Conservation (phyloP, 2,797 vertebrate genomes). For the Haliaeetus vocifer region DNA sequence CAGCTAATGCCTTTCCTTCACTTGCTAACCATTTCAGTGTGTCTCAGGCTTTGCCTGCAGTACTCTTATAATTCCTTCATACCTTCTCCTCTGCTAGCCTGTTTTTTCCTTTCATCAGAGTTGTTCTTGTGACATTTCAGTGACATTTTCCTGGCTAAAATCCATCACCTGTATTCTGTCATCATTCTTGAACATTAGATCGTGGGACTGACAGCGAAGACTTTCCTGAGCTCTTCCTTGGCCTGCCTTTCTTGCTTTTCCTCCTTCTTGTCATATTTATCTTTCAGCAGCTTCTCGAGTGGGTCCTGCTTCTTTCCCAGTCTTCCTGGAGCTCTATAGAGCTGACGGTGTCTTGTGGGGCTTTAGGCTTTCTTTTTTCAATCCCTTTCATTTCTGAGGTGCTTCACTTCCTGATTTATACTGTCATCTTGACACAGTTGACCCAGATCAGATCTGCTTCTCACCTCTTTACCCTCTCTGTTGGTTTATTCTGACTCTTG, state of each 20-base stretch:
- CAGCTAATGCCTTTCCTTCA: not conserved
- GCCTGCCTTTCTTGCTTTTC: not conserved
- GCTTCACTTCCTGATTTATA: not conserved
- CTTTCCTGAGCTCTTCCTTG: not conserved
- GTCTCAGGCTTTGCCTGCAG: not conserved
- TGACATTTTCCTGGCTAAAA: conserved; percentile 41
- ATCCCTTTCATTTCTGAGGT: not conserved
- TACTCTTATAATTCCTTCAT: not conserved
- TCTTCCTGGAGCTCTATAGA: not conserved
- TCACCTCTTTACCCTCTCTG: not conserved
- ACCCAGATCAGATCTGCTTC: not conserved
- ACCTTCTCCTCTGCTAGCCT: not conserved
- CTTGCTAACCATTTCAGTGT: not conserved
- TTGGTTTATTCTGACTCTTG: not conserved
- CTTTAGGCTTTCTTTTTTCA: not conserved
- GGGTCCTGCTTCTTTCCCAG: not conserved
- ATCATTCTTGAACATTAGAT: not conserved
- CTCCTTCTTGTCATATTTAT: not conserved
- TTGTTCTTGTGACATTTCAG: conserved; percentile 10
- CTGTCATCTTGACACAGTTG: not conserved
- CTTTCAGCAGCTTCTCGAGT: not conserved
- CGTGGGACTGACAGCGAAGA: not conserved
- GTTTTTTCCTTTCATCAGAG: not conserved
- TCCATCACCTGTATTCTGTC: conserved; percentile 25
- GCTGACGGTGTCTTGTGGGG: not conserved